Base-by-base conservation (phyloP, 2,797 vertebrate genomes). In the Emys orbicularis region DNA sequence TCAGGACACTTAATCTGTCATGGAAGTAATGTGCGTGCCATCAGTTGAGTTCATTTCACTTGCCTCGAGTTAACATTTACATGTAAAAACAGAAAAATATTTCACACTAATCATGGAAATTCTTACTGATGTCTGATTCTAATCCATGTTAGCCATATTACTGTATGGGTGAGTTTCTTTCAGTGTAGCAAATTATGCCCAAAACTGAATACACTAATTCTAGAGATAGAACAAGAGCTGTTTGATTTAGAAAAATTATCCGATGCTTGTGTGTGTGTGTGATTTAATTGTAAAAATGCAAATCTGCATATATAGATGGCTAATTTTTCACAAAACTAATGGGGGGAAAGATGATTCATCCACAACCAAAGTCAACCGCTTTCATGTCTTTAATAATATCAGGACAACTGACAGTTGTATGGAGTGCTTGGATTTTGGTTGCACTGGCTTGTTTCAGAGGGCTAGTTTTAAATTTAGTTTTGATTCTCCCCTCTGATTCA, bases 41-140 rank as follows among this genome's bases (percentile, higher is more conserved):
- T 54, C 79, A 59, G 79, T 88, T 93, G 79, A 87, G 34, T 91
- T 92, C 34, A 87, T 83, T 88, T 95, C 37, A n/a, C 19, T 83
- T 92, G 54, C 34, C n/a, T 85, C 6, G 2, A 84, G 23, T 88
- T 91, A 89, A 74, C 94, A 84, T 91, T 96, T 86, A 86, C 7
- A 21, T 81, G 27, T 83, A 25, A 84, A 94, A 89, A 21, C 41
- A 89, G 50, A 90, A 88, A 95, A 86, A 83, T 79, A 16, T 5
- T 90, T 91, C 34, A 41, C 29, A 65, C 41, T 92, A 61, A 79
- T 54, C 41, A 54, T 6, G 25, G 41, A 89, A 93, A 87, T 56
- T 44, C 29, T 44, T 61, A 83, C 4, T 72, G 86, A 95, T 90
- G 44, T 83, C 76, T 88, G 91, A 72, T 2, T 93, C 81, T 49